phyloP scores from a whole-genome alignment of 2,797 vertebrate species.

The Pristis pectinata region DNA sequence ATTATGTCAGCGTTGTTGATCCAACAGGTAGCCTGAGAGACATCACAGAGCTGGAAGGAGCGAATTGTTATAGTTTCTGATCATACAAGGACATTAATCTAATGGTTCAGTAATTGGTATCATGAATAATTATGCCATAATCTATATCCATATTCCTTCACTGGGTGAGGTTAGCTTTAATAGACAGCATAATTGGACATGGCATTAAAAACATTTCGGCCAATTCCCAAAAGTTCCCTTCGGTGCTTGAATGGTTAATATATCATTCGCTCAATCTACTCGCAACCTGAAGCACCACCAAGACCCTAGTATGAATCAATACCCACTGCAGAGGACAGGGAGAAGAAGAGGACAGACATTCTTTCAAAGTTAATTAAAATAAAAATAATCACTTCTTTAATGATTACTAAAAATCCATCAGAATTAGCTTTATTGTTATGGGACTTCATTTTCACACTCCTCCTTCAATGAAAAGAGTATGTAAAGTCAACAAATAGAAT shows the following conservation, averaged over 20 bases:
- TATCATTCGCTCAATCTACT: neutral
- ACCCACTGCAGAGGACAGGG: too few relatives aligned
- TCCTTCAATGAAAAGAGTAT: neutral
- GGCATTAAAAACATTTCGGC: too few relatives aligned
- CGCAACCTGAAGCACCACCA: neutral
- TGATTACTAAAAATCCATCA: neutral
- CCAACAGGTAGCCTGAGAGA: neutral
- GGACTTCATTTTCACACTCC: neutral
- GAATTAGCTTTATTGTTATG: neutral
- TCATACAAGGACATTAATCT: too few relatives aligned
- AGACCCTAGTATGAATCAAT: neutral
- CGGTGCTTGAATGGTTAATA: too few relatives aligned
- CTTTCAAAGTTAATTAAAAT: neutral
- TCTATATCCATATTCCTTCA: too few relatives aligned
- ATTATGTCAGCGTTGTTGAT: neutral
- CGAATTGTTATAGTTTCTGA: neutral
- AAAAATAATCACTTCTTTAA: too few relatives aligned
- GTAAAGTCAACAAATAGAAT: neutral
- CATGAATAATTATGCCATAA: neutral
- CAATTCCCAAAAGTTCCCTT: too few relatives aligned
- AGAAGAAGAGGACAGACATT: too few relatives aligned
- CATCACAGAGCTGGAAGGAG: neutral
- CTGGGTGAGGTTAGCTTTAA: too few relatives aligned
- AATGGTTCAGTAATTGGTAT: neutral
- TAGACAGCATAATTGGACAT: too few relatives aligned